Base-by-base conservation (phyloP, 2,888 invertebrate species). In the Eristalis pertinax region DNA sequence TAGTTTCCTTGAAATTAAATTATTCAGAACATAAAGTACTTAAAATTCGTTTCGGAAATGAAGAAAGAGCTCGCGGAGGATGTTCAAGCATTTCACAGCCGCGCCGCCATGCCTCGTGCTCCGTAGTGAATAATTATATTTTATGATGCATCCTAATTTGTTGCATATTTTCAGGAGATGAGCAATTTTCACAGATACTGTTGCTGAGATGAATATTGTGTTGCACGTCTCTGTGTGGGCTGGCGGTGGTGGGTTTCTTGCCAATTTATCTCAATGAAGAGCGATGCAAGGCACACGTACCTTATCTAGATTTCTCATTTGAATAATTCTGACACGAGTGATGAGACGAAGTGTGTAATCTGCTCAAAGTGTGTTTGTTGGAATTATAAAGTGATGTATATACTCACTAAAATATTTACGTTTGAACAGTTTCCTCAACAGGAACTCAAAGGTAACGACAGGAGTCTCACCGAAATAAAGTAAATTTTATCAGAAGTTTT, bases 1-100 rank as follows among this genome's bases (percentile, higher is more conserved):
- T 72, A 78, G 78, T 70, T 78, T 60, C 50, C 24, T 38, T 64
- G 50, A 69, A 67, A 60, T 86, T 86, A 65, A 86, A 86, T 86
- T 86, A 86, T 86, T 86, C 78, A 83, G 41, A 68, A 83, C 56
- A 75, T 83, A 75, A 78, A 86, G 83, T 86, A 56, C 70, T 86
- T 67, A 75, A 74, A 86, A 83, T 67, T 74, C 75, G 60, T 83
- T 83, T 83, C 74, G 74, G 69, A 77, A 82, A 85, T 78, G 76
- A 82, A 69, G 82, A 77, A 74, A 64, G 19, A 67, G 63, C 70
- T 32, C 32, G 70, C 74, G 70, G 63, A 50, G 50, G 56, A 58
- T 56, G 26, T 38, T 70, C 50, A 83, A 75, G 63, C 65, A 78
- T 67, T 74, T 69, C 22, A n/a, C 11, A n/a, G 24, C 26, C 11